Evolutionary conservation across 92 coral and sea anemone species (phyloP).

Genomic region (Pocillopora meandrina): DNA sequence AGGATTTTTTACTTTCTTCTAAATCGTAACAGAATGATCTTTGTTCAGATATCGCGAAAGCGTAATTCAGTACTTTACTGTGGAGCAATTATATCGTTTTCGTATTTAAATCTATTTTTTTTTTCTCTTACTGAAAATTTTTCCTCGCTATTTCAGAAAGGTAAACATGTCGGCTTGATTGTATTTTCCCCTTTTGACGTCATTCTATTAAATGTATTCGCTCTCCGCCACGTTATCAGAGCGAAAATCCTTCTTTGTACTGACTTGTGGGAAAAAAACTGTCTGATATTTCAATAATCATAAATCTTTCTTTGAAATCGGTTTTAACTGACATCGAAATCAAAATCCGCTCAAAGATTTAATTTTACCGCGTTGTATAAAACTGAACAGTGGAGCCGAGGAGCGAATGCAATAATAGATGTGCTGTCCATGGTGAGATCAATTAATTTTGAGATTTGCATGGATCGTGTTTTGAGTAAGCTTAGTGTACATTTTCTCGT

Average conservation of each 20-base stretch:
- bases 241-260: not conserved
- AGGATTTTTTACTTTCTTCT: not conserved
- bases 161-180: not conserved
- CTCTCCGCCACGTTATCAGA: not conserved
- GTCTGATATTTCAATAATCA: too few species aligned
- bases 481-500: not conserved
- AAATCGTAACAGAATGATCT: not conserved
- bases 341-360: not conserved
- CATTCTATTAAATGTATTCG: not conserved
- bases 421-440: conserved; percentile 1
- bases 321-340: too few species aligned
- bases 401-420: too few species aligned
- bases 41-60: not conserved
- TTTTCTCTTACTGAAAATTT: not conserved
- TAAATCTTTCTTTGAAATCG: too few species aligned
- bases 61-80: not conserved
- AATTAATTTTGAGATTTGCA: not conserved
- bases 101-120: not conserved
- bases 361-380: not conserved
- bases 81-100: not conserved
- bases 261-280: not conserved
- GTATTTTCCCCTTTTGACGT: not conserved
- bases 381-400: not conserved
- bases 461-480: not conserved
- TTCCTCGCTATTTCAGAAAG: not conserved